A percentile compares a stretch with the other conserved stretches of the same genome.
Conservation (phyloP, 2,113 vertebrate genomes). For the Chroicocephalus ridibundus region DNA sequence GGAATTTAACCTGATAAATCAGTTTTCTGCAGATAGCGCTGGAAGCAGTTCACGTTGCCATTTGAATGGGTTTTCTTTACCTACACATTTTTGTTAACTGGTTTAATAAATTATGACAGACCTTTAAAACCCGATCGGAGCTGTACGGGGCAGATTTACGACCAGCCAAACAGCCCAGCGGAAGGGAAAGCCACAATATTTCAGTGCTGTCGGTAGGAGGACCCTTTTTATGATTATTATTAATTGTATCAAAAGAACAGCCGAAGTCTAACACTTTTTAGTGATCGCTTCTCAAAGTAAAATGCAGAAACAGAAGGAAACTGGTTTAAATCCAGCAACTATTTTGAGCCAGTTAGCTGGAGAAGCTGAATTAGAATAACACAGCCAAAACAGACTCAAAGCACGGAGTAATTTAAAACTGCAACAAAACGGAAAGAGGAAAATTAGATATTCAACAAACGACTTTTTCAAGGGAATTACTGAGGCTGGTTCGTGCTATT, state of each 20-base stretch:
- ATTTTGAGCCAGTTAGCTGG: not conserved
- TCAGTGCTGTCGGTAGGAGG: not conserved
- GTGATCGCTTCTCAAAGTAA: not conserved
- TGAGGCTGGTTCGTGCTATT: not conserved
- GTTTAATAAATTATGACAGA: conserved; percentile 33
- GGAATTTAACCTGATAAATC: conserved; percentile 4
- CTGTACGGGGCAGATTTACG: not conserved
- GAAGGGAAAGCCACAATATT: not conserved
- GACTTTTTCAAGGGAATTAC: not conserved
- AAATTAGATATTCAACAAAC: not conserved
- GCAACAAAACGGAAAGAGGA: not conserved
- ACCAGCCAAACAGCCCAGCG: not conserved
- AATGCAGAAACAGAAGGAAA: not conserved
- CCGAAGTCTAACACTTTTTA: not conserved
- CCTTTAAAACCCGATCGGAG: not conserved
- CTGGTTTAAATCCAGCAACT: not conserved
- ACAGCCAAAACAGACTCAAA: not conserved
- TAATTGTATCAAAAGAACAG: not conserved
- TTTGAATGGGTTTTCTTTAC: not conserved
- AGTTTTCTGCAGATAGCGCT: not conserved
- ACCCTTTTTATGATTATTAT: not conserved
- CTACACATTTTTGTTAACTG: not conserved
- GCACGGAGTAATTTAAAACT: not conserved
- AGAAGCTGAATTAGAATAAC: not conserved
- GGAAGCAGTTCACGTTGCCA: not conserved